Evolutionary conservation across 2,888 invertebrate species (phyloP), one percentile per base, ranked within the genome.

Genomic region (Apotomis turbidana): DNA sequence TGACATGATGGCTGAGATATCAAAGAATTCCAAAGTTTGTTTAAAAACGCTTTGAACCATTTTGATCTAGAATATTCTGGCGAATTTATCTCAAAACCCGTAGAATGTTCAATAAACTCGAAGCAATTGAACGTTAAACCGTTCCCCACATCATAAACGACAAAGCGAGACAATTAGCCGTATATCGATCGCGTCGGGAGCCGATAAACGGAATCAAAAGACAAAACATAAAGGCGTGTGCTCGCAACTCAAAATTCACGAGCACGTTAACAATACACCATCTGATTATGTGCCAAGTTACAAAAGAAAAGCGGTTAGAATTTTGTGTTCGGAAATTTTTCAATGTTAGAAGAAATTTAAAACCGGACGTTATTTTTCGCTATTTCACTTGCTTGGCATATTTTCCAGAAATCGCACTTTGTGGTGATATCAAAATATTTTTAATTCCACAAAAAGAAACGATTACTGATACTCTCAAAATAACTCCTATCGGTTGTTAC

Each of bases 171-270:
- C 71, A 71, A 71, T 71, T 71, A 62, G 71, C 61, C 63, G 72
- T 68, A 72, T 63, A 72, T 68, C 72, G 71, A 71, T 51, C 67
- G 67, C 71, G 61, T 13, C 71, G 61, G 58, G 61, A 59, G 49
- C 59, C 84, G 87, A 90, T 90, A 88, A 88, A 87, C 87, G 87
- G 89, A 90, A 90, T 90, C 88, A 88, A 80, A 82, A 84, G 85
- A 87, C 88, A 88, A 87, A 88, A 87, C 87, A 85, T 86, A 88
- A 88, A 90, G 88, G 87, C 87, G 85, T 71, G 71, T 62, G 54
- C 78, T 80, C 83, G 83, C 83, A 77, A 78, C 78, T 77, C 85
- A 84, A 85, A 87, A 86, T 86, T 84, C 86, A 85, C 83, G 81
- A 85, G 78, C 83, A 81, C 84, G 82, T 85, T 87, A 85, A 89